Conservation (phyloP, 2,113 vertebrate genomes). For the Colinus virginianus region DNA sequence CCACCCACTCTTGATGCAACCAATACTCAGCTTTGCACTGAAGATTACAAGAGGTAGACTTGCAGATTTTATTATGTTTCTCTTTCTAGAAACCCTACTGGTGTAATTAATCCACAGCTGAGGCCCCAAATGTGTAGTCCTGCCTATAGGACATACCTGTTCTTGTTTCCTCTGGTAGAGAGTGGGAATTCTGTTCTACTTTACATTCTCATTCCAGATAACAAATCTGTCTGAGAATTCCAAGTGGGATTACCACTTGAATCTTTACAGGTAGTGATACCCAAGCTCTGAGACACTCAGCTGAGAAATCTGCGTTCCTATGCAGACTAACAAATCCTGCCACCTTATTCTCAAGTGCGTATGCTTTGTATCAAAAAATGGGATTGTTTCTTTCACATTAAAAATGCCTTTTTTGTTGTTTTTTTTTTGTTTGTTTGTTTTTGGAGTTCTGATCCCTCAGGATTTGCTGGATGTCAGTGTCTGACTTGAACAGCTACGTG, state of each 20-base stretch:
- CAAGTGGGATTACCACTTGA: background rate
- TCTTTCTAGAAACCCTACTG: constrained; percentile 11
- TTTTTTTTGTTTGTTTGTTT: background rate
- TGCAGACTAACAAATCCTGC: background rate
- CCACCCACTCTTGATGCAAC: background rate
- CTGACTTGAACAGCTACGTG: background rate
- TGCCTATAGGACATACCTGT: background rate
- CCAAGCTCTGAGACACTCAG: background rate
- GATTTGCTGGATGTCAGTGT: background rate
- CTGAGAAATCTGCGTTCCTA: background rate
- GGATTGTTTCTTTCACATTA: background rate
- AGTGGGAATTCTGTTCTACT: background rate
- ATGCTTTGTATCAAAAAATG: background rate
- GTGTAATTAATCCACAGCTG: constrained; percentile 2
- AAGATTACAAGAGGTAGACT: background rate
- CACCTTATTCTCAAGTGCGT: background rate
- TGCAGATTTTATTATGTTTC: background rate
- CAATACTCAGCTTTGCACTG: background rate
- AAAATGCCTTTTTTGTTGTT: background rate
- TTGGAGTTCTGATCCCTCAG: background rate
- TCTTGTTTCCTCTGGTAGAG: background rate
- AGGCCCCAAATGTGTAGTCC: background rate
- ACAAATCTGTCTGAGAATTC: background rate
- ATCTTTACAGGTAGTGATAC: background rate
- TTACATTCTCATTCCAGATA: background rate